Evolutionary conservation across 2,113 vertebrate genomes (phyloP), one percentile per base, ranked within the genome.

Genomic region (Dryoscopus gambensis): DNA sequence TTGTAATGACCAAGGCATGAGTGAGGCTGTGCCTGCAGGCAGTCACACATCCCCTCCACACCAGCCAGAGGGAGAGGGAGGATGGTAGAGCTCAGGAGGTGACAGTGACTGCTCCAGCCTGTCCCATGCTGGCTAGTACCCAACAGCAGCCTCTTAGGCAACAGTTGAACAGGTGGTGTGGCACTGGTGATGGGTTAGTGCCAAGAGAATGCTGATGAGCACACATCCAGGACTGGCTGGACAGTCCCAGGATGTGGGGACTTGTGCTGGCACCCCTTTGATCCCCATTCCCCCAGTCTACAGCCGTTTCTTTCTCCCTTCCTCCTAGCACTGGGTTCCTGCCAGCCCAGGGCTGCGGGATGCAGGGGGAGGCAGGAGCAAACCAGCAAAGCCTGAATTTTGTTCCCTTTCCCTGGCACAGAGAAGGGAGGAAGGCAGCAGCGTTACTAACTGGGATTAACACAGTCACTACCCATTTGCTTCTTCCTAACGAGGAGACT

Each of bases 91-190:
- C 9, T 53, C 4, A 5, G 24, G 37, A 77, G 31, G 55, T 52
- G 71, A 56, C 56, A 63, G 56, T 24, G 71, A 75, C 70, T 30
- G 9, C 62, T n/a, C 49, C 55, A 42, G 81, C 23, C 10, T 33
- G n/a, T 42, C 28, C 63, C 30, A 31, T 1, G 4, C 53, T 31
- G 79, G 47, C 33, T 62, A 52, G 55, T 18, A 62, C 52, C 73
- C 1, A 0, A 13, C 35, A 44, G 63, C 59, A 75, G 42, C 42
- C 1, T 15, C 60, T 30, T 21, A 24, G 56, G 56, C 57, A 46
- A 53, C 68, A 40, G 35, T 6, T 1, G 0, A 53, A 25, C 47
- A 18, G 0, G 0, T 0, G 0, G 37, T 19, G 40, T 27, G 50
- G 64, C 64, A 22, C 9, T 28, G 22, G 49, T 2, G 4, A 46